Evolutionary conservation across 2,888 invertebrate genomes (phyloP), one percentile per base, ranked within the genome.

Genomic region (Mamestra brassicae): DNA sequence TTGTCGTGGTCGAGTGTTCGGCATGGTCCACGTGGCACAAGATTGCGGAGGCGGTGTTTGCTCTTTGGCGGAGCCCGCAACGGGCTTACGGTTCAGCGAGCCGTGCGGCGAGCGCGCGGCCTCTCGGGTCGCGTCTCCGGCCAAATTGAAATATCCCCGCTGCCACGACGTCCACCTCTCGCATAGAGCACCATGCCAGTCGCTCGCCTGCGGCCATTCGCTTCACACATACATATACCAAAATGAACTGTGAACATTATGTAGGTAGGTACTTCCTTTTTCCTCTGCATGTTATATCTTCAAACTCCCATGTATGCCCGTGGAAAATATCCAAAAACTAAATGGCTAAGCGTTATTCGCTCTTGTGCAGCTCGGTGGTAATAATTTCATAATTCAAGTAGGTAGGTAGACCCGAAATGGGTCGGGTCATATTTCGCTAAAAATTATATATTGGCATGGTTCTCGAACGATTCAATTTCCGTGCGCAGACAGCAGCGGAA

Each of bases 131-230:
- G 94, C 94, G 93, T 96, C 96, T 94, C 94, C 91, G 92, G 92
- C 95, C 93, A 96, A 96, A 96, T 96, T 96, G 96, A 96, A 96
- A 96, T 96, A 96, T 95, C 95, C 94, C 92, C 92, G 92, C 92
- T 91, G 89, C 91, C 89, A 85, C 89, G 90, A 89, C 91, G 91
- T 89, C 90, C 89, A 91, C 89, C 88, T 88, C 91, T 90, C 89
- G 88, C 89, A 90, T 89, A 88, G 88, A 87, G 86, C 83, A 86
- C 87, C 81, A 71, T 85, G 80, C 80, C 74, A 71, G 81, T 85
- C 80, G 71, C 71, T 83, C 85, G 85, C 86, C 89, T 82, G 80
- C 80, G 80, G 87, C 86, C 76, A 85, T 80, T 75, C 84, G 79
- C 84, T 86, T 89, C 87, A 89, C 86, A 90, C 87, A 88, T 84